Base-by-base conservation (phyloP, 2,113 vertebrate genomes). In the Ameiurus melas region DNA sequence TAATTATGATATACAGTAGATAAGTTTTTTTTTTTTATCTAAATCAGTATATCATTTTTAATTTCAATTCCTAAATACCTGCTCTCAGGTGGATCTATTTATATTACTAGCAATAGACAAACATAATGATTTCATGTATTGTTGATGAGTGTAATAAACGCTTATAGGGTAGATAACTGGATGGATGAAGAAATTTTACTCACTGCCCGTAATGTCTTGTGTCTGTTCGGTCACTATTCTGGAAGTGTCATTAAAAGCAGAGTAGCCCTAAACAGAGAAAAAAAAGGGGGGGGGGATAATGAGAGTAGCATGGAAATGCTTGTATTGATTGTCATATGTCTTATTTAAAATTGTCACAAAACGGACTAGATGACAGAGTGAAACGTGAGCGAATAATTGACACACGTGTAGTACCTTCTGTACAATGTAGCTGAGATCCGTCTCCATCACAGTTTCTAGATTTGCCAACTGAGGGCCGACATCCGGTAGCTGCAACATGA, bases 211-310 rank as follows among this genome's bases (percentile, higher is more conserved):
- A 83, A 97, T 90, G 36, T 93, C 93, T 90, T 60, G 94, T 10
- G 97, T 98, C 92, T 99, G 97, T 73, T 96, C 96, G 88, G 95
- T 93, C 36, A 99, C 96, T 91, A 95, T 91, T 89, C 91, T 93
- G 43, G 97, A 97, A 60, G 98, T 98, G 89, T 96, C 93, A 68
- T 98, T 97, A 92, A 99, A 96, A 70, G 96, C 95, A 22, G 93
- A 90, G 92, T 98, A 97, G 68, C 97, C 97, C 98, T 99, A 92
- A 85, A 94, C 86, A 82, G 7, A 82, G 25, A 66, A 4, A 36
- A 7, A 70, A 33, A 51, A 17, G 53, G 60, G 43, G 43, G 43
- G 43, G 43, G 43, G 43, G 9, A 51, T 51, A 51, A 51, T 4
- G 10, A 62, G 20, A 53, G 14, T 12, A 60, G 27, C 3, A 36